These are phyloP conservation scores for Pteropus rufus DNA, from an alignment of 2,797 vertebrate species.

Conservation along the genomic window DNA sequence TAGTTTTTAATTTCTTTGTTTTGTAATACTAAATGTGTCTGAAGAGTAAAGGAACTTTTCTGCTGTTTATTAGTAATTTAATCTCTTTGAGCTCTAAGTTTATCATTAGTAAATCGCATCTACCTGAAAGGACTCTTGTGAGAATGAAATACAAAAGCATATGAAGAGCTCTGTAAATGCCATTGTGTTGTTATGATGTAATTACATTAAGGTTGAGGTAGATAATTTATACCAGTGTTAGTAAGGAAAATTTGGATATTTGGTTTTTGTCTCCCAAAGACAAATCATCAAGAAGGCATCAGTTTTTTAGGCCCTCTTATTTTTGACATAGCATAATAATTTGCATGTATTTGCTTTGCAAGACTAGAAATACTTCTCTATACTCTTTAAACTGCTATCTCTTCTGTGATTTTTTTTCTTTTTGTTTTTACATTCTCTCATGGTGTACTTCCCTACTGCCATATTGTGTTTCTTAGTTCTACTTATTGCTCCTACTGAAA, in stretches of 20 bases:
- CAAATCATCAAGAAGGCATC: background rate
- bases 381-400: background rate
- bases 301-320: background rate
- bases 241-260: background rate
- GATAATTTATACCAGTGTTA: background rate
- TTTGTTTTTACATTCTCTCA: background rate
- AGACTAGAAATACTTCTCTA: background rate
- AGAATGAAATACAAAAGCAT: constrained; percentile 10
- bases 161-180: background rate
- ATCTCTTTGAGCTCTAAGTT: background rate
- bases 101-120: background rate
- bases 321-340: background rate
- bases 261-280: background rate
- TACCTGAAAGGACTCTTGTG: background rate
- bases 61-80: background rate
- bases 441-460: background rate
- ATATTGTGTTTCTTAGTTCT: background rate
- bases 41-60: background rate
- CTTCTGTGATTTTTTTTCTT: background rate
- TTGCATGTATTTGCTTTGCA: constrained; percentile 26
- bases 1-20: background rate
- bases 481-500: background rate
- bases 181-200: background rate
- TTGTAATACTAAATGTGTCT: background rate
- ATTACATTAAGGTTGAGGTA: background rate